Evolutionary conservation across 2,113 vertebrate genomes (phyloP).

Genomic region (Aepyceros melampus): DNA sequence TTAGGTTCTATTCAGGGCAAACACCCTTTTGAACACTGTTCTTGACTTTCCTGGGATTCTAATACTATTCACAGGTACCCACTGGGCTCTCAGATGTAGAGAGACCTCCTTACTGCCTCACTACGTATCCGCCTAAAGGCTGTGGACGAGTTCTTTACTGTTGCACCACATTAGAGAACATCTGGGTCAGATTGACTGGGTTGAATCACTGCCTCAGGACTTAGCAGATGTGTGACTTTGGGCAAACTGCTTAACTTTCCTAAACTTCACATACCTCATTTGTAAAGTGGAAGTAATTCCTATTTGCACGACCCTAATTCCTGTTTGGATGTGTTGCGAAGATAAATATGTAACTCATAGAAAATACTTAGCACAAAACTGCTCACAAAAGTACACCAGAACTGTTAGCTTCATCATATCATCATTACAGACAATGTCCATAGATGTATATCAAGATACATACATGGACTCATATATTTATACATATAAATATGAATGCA

Average conservation of each 20-base stretch:
- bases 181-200: neutral
- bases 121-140: neutral
- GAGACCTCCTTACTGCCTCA: neutral
- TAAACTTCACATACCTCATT: neutral
- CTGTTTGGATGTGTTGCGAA: neutral
- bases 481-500: neutral
- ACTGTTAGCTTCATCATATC: neutral
- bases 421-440: neutral
- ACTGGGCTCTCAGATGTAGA: neutral
- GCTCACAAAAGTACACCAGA: neutral
- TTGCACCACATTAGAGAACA: neutral
- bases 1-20: neutral
- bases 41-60: neutral
- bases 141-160: neutral
- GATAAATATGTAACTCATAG: neutral
- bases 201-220: slow-evolving; percentile 26
- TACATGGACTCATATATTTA: neutral
- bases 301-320: neutral
- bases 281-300: neutral
- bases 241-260: slow-evolving; percentile 25
- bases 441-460: neutral
- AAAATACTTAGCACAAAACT: neutral
- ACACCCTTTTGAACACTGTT: neutral
- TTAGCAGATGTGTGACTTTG: slow-evolving; percentile 37
- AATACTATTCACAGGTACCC: neutral